These are phyloP conservation scores for Noctua comes DNA, from an alignment of 2,888 invertebrate species.

Conservation along the genomic window DNA sequence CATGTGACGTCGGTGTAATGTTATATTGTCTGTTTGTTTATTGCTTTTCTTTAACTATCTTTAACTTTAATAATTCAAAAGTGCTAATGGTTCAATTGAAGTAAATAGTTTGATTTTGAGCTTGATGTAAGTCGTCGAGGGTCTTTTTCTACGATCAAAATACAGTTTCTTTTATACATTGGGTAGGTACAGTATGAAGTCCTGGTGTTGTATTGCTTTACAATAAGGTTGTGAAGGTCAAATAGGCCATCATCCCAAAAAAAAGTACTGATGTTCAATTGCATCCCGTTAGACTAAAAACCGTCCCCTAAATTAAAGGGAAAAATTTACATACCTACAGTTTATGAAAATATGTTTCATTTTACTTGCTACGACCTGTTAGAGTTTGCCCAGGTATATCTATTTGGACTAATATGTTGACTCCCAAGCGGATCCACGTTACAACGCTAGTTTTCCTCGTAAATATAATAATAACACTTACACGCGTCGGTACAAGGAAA, in stretches of 20 bases:
- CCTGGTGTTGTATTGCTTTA: background rate
- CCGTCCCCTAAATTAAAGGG: background rate
- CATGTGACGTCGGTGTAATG: conserved; percentile 44
- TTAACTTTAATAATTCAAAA: background rate
- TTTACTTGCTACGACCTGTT: background rate
- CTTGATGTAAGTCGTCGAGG: background rate
- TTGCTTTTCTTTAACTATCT: background rate
- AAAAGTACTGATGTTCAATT: no score
- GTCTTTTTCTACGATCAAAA: background rate
- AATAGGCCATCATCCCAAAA: background rate
- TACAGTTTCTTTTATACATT: background rate
- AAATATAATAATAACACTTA: conserved; percentile 11
- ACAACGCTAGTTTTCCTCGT: background rate
- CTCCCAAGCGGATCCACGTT: background rate
- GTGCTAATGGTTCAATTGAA: background rate
- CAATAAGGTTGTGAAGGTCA: background rate
- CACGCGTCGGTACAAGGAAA: conserved; percentile 33
- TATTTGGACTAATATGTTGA: background rate
- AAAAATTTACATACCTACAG: background rate
- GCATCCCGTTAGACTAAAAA: background rate
- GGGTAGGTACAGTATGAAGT: background rate
- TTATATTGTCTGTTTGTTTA: conserved; percentile 42
- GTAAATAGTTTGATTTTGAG: background rate
- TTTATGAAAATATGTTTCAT: background rate
- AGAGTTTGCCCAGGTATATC: background rate